phyloP scores from a whole-genome alignment of 2,888 invertebrate species.

The Sinodicranocentrus sp. region DNA sequence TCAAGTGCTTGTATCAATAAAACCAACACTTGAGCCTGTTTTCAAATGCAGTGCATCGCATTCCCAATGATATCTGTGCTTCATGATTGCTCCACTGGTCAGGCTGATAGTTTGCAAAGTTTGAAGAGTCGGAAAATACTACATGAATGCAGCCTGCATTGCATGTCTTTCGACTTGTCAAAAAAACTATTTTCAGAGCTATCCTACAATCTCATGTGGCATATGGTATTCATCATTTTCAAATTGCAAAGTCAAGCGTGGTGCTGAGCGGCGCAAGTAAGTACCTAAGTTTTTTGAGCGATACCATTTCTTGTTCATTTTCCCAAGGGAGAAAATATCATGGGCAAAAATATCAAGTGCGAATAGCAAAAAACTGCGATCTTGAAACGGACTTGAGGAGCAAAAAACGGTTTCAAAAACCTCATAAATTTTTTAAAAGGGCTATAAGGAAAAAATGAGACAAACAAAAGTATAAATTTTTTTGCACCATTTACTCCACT shows the following conservation, averaged over 20 bases:
- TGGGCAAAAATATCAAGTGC: no score
- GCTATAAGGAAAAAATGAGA: slow-evolving; percentile 41
- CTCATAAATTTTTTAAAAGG: no score
- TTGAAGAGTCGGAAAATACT: no score
- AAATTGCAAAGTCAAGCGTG: no score
- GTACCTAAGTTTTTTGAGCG: no score
- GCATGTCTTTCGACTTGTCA: slow-evolving; percentile 6
- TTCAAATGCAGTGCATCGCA: not conserved
- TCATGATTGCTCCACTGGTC: not conserved
- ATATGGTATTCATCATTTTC: slow-evolving; percentile 12
- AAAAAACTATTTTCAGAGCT: not conserved
- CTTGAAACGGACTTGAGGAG: no score
- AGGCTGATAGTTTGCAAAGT: not conserved
- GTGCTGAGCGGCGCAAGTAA: no score
- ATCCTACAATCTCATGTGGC: not conserved
- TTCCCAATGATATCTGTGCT: not conserved
- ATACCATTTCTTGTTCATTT: no score
- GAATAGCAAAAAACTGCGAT: no score
- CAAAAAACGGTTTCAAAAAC: no score
- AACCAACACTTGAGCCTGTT: no score
- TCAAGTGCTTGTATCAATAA: slow-evolving; percentile 7
- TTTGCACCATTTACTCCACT: slow-evolving; percentile 23
- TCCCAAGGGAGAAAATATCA: no score
- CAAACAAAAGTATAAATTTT: slow-evolving; percentile 69
- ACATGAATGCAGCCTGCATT: not conserved